phyloP scores from a whole-genome alignment of 1,140 invertebrate genomes.

The Papilio aristodemus region DNA sequence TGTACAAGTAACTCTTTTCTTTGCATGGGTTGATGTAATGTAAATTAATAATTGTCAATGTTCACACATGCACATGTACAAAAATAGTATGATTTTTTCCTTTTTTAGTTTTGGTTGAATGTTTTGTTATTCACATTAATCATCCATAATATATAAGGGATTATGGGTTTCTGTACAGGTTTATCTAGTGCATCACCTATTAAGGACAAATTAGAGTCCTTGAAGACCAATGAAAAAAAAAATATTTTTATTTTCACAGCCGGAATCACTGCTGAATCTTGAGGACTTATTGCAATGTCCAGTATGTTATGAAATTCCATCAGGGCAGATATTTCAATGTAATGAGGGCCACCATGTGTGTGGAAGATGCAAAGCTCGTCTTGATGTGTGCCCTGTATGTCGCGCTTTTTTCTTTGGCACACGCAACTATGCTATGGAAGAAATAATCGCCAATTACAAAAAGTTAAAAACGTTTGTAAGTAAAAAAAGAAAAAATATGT shows the following conservation, averaged over 20 bases:
- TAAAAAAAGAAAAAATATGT: slow-evolving; percentile 31
- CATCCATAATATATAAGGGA: no score
- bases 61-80: no score
- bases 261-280: slow-evolving; percentile 65
- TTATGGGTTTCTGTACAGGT: no score
- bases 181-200: no score
- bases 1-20: no score
- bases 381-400: slow-evolving; percentile 75
- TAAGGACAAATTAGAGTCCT: no score
- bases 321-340: slow-evolving; percentile 75
- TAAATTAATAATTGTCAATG: no score
- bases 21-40: no score
- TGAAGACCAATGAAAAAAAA: not conserved
- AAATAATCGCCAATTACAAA: slow-evolving; percentile 73
- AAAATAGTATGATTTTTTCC: no score
- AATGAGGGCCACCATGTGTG: slow-evolving; percentile 79
- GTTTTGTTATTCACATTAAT: no score
- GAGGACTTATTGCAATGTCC: slow-evolving; percentile 77
- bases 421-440: slow-evolving; percentile 77
- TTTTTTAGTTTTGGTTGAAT: no score
- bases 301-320: slow-evolving; percentile 75
- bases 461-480: slow-evolving; percentile 70
- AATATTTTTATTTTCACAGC: slow-evolving; percentile 46
- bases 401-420: slow-evolving; percentile 70
- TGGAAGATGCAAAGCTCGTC: slow-evolving; percentile 68